A percentile compares a stretch with the other conserved stretches of the same genome.
Conservation (phyloP, 2,888 invertebrate genomes). For the Protula sp. region DNA sequence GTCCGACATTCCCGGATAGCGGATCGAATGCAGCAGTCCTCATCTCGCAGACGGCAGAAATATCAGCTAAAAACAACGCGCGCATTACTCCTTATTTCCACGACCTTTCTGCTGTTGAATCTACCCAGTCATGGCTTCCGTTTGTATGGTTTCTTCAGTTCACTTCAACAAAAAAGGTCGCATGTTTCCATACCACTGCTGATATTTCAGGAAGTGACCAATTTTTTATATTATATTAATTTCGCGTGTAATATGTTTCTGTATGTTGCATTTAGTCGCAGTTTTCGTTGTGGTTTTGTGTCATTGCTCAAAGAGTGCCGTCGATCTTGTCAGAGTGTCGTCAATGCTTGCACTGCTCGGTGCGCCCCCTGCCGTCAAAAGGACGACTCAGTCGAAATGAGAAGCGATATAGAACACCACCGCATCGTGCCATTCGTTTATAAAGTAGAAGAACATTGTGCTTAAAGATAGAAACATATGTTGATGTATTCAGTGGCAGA, state of each 20-base stretch:
- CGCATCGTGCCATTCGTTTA: too few species aligned
- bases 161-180: not conserved
- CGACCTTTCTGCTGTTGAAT: constrained; percentile 15
- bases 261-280: constrained; percentile 11
- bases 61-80: constrained; percentile 9
- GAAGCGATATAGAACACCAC: too few species aligned
- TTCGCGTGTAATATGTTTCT: constrained; percentile 17
- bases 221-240: constrained; percentile 16
- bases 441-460: too few species aligned
- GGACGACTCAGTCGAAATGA: too few species aligned
- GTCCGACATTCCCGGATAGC: not conserved
- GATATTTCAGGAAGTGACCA: constrained; percentile 10
- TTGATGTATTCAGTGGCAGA: too few species aligned
- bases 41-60: not conserved
- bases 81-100: constrained; percentile 15
- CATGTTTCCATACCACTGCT: not conserved
- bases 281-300: not conserved
- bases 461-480: too few species aligned
- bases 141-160: constrained; percentile 1
- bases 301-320: not conserved
- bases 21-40: not conserved
- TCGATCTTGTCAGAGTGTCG: too few species aligned
- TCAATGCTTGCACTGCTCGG: not conserved
- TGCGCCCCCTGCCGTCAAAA: too few species aligned
- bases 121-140: constrained; percentile 18